Conservation (phyloP, 2,113 vertebrate species). For the Callipepla californica region DNA sequence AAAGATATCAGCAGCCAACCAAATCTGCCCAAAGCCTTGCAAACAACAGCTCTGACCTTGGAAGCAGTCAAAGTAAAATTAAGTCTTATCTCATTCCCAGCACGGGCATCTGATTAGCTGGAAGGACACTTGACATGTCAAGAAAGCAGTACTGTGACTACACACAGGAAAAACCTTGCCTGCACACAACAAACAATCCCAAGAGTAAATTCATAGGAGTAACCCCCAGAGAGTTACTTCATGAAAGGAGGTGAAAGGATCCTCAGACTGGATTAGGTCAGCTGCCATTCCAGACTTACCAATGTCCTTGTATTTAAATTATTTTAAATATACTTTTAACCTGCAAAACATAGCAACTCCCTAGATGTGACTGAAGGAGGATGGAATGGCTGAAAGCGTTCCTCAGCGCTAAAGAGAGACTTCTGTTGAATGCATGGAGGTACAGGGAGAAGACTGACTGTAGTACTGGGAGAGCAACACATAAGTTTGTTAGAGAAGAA, state of each 20-base stretch:
- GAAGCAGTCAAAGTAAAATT: conserved; percentile 57
- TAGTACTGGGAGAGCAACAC: neutral
- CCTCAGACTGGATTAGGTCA: neutral
- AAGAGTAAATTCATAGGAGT: neutral
- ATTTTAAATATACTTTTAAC: neutral
- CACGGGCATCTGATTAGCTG: conserved; percentile 32
- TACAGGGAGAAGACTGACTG: accelerated
- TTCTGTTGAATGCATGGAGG: neutral
- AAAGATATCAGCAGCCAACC: conserved; percentile 26
- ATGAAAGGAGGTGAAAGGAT: neutral
- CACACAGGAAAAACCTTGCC: neutral
- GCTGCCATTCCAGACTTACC: neutral
- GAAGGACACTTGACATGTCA: neutral
- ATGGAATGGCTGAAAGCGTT: neutral
- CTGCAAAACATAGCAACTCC: neutral
- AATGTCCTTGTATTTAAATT: neutral
- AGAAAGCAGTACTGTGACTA: neutral
- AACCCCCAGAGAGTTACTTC: neutral
- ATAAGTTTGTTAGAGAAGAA: neutral
- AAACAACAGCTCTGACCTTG: conserved; percentile 66
- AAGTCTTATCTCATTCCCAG: conserved; percentile 50
- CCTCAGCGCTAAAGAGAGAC: neutral
- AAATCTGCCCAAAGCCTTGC: conserved; percentile 12
- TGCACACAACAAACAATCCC: neutral
- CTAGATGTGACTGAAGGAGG: neutral